Evolutionary conservation across 2,797 vertebrate genomes (phyloP).

Genomic region (Arrhamphus sclerolepis): DNA sequence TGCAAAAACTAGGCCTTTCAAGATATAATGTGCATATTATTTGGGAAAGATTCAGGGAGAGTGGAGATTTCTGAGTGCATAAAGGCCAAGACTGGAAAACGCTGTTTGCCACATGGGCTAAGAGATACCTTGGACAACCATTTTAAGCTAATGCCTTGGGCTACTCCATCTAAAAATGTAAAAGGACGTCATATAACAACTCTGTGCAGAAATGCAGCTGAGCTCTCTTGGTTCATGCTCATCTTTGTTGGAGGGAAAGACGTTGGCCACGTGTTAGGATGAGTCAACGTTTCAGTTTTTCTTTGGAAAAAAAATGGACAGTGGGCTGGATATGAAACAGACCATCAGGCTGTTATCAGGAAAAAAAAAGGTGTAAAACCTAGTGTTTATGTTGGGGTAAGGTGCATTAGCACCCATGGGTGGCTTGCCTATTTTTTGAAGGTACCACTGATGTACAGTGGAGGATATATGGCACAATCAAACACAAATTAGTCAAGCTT

Average conservation of each 20-base stretch:
- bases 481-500: background rate
- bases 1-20: no score
- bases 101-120: no score
- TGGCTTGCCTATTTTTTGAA: background rate
- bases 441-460: background rate
- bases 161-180: no score
- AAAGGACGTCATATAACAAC: background rate
- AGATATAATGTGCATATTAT: no score
- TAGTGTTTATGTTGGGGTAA: background rate
- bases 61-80: no score
- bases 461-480: background rate
- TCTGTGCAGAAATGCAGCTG: background rate
- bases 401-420: background rate
- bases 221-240: background rate
- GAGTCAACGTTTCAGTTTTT: background rate
- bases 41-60: no score
- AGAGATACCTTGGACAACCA: no score
- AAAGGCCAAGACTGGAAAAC: no score
- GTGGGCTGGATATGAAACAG: background rate
- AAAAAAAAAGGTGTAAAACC: background rate
- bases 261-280: background rate
- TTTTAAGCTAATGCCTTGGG: no score
- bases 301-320: background rate
- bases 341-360: background rate
- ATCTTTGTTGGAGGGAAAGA: background rate